phyloP scores from a whole-genome alignment of 2,888 invertebrate genomes.

The Galerucella pusilla region DNA sequence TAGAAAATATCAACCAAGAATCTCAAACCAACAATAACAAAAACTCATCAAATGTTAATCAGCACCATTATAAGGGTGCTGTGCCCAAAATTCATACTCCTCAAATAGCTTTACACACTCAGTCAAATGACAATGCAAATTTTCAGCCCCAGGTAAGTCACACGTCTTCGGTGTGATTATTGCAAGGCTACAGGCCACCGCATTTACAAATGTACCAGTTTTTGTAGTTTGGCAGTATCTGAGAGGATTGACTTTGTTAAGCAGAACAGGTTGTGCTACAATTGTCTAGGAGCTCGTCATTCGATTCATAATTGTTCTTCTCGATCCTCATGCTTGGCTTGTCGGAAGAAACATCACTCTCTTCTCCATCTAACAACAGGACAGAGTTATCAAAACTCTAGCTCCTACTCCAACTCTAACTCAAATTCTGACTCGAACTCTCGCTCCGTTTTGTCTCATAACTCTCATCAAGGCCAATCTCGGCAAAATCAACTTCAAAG shows the following conservation, averaged over 20 bases:
- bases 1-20: no score
- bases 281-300: neutral
- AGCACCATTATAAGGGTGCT: no score
- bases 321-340: neutral
- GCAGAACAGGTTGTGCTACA: neutral
- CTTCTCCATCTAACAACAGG: neutral
- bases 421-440: no score
- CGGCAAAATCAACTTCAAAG: neutral
- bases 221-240: neutral
- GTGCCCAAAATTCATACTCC: neutral
- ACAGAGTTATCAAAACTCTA: no score
- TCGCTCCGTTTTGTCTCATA: no score
- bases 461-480: neutral
- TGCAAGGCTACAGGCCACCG: neutral
- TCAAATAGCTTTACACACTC: neutral
- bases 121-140: neutral
- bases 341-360: neutral
- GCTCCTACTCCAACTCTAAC: no score
- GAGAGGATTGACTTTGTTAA: neutral
- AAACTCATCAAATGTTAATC: no score
- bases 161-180: no score
- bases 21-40: no score
- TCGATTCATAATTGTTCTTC: neutral
- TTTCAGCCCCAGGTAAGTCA: neutral
- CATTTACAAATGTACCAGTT: neutral